Evolutionary conservation across 2,113 vertebrate species (phyloP).

Genomic region (Odocoileus hemionus): DNA sequence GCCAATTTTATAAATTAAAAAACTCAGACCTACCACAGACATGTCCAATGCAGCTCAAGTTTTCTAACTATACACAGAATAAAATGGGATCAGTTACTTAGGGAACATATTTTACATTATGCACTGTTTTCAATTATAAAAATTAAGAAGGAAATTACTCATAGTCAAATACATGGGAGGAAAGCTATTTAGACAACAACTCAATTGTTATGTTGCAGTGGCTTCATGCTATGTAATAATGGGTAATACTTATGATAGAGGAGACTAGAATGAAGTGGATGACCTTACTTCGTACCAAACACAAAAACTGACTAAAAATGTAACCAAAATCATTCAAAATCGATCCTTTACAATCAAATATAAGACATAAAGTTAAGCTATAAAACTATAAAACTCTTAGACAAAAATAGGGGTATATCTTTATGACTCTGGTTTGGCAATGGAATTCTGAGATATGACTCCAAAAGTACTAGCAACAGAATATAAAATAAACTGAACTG

Average conservation of each 20-base stretch:
- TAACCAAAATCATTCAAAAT: not conserved
- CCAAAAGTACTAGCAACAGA: not conserved
- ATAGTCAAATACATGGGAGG: not conserved
- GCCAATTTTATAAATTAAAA: conserved; percentile 4
- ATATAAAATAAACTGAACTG: not conserved
- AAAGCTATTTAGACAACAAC: not conserved
- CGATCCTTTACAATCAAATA: not conserved
- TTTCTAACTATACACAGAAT: not conserved
- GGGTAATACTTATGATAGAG: not conserved
- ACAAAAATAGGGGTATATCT: not conserved
- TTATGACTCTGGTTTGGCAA: not conserved
- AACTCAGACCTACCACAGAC: not conserved
- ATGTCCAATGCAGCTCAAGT: not conserved
- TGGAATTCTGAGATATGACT: not conserved
- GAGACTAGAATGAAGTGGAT: not conserved
- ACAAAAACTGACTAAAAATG: conserved; percentile 27
- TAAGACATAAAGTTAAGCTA: not conserved
- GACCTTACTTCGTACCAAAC: not conserved
- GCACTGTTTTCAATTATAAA: not conserved
- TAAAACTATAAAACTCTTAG: not conserved
- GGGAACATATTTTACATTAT: not conserved
- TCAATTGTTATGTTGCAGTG: not conserved
- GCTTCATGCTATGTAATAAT: not conserved
- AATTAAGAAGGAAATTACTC: conserved; percentile 4
- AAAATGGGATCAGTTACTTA: not conserved